Conservation (phyloP, 2,888 invertebrate species). For the Cyrtodaria siliqua region DNA sequence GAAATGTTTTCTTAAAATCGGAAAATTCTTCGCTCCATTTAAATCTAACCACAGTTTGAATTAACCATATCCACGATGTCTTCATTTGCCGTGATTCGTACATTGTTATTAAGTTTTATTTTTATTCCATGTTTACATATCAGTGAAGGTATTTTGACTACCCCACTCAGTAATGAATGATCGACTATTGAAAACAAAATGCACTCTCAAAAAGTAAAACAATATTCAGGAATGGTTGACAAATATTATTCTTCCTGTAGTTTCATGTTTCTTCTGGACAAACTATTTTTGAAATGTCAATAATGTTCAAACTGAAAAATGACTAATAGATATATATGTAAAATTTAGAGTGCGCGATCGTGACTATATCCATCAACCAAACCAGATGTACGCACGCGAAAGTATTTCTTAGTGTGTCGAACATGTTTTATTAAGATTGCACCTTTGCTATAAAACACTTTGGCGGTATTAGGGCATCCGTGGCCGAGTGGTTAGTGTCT, state of each 20-base stretch:
- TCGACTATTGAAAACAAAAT: conserved; percentile 21
- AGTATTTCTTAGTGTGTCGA: too few relatives aligned
- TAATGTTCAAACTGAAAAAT: too few relatives aligned
- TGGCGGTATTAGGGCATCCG: too few relatives aligned
- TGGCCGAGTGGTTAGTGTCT: too few relatives aligned
- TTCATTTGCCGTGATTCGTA: conserved; percentile 44
- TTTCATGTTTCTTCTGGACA: conserved; percentile 7
- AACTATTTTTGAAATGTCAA: too few relatives aligned
- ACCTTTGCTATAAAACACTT: too few relatives aligned
- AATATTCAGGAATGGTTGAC: conserved; percentile 30
- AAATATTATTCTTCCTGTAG: conserved; percentile 40
- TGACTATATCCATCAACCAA: too few relatives aligned
- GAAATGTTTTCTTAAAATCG: conserved; percentile 50
- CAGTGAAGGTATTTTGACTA: conserved; percentile 48
- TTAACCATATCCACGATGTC: conserved; percentile 17
- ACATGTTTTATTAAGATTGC: too few relatives aligned
- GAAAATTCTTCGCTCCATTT: conserved; percentile 49
- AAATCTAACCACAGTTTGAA: conserved; percentile 33
- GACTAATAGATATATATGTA: too few relatives aligned
- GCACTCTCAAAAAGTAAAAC: conserved; percentile 32
- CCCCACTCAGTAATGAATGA: conserved; percentile 42
- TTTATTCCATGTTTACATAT: conserved; percentile 40
- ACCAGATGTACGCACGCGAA: too few relatives aligned
- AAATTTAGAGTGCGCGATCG: too few relatives aligned
- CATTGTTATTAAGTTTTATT: conserved; percentile 32